These are phyloP conservation scores for Sorex fumeus DNA, from an alignment of 2,113 vertebrate species.

Conservation along the genomic window DNA sequence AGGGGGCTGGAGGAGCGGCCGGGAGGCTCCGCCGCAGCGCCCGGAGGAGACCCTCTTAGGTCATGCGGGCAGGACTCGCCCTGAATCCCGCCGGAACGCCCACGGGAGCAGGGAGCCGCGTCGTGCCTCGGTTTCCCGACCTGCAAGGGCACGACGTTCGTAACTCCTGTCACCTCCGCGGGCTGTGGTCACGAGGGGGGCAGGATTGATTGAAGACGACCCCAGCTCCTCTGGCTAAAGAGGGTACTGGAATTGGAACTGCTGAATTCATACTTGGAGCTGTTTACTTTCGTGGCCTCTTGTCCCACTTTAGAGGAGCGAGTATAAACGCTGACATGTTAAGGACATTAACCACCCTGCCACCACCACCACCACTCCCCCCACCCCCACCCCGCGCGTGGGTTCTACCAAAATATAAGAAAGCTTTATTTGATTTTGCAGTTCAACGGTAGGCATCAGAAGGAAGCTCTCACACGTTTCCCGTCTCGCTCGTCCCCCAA, in stretches of 20 bases:
- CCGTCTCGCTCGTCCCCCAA: too few species aligned
- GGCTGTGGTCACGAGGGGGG: slow-evolving; percentile 70
- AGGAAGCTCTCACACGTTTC: not conserved
- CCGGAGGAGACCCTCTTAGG: slow-evolving; percentile 23
- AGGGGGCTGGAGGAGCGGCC: not conserved
- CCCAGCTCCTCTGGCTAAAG: slow-evolving; percentile 30
- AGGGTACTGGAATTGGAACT: slow-evolving; percentile 41
- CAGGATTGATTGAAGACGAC: slow-evolving; percentile 23
- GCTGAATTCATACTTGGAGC: not conserved
- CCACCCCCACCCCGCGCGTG: not conserved
- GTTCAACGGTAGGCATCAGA: not conserved
- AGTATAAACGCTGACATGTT: slow-evolving; percentile 1
- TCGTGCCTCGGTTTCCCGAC: slow-evolving; percentile 65
- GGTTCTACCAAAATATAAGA: not conserved
- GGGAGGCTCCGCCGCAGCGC: not conserved
- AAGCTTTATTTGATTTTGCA: not conserved
- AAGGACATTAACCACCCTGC: not conserved
- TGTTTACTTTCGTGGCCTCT: slow-evolving; percentile 13
- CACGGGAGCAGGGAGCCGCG: not conserved
- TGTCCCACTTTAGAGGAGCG: not conserved
- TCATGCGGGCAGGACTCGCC: not conserved
- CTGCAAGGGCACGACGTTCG: slow-evolving; percentile 15
- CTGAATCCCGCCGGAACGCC: not conserved
- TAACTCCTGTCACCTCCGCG: slow-evolving; percentile 7
- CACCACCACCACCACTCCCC: not conserved